Conservation (phyloP, 2,113 vertebrate species). For the Ammospiza nelsoni region DNA sequence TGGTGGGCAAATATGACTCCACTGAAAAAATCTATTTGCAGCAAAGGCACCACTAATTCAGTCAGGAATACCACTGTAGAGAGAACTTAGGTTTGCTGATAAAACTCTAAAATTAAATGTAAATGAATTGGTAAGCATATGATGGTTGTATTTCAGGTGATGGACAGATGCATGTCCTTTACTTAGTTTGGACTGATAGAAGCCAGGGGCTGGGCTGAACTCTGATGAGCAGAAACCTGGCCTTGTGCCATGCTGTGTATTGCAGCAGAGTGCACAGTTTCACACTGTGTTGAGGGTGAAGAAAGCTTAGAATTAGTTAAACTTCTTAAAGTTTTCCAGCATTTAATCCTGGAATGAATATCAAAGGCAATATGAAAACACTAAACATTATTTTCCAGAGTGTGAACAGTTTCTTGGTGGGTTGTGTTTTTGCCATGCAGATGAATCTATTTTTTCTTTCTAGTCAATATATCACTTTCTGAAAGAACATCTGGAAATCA, state of each 20-base stretch:
- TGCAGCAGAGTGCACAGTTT: neutral
- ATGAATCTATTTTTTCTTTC: neutral
- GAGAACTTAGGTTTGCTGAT: neutral
- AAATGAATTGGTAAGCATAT: neutral
- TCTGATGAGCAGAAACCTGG: neutral
- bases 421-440: neutral
- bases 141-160: neutral
- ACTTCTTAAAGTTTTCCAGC: neutral
- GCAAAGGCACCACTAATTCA: neutral
- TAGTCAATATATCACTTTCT: neutral
- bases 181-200: neutral
- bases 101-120: neutral
- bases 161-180: neutral
- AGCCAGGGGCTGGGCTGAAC: neutral
- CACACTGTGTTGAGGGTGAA: neutral
- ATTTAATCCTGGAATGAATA: neutral
- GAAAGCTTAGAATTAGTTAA: neutral
- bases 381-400: neutral
- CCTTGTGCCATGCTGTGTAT: neutral
- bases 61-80: too few relatives aligned
- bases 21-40: neutral
- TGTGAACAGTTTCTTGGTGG: neutral
- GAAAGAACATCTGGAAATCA: neutral
- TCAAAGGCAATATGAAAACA: neutral
- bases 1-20: neutral